Base-by-base conservation (phyloP, 2,797 vertebrate species). In the Enteromius viviparus region DNA sequence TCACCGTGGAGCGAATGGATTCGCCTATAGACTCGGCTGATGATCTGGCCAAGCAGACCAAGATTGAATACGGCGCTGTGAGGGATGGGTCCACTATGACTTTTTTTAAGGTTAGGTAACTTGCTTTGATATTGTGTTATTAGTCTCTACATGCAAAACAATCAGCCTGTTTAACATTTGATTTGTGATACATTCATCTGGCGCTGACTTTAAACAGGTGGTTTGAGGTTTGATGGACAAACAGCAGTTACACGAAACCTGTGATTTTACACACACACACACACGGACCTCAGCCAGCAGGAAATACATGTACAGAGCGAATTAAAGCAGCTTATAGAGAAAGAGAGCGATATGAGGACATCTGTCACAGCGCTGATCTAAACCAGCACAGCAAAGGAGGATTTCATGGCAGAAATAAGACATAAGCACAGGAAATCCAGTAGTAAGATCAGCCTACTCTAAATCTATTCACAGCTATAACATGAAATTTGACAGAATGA, bases 1-100 rank as follows among this genome's bases (percentile, higher is more conserved):
- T 99, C 86, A 99, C 98, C 0, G 98, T 99, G 90, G 98, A 99
- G 91, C 94, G 98, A 87, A 98, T 99, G 98, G 98, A 99, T 87
- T 98, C 97, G 0, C 98, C 98, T 15, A 99, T 99, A 2, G 97
- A 97, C 89, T 98, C 98, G 0, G 97, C 98, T 0, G 98, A 99
- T 14, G 98, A 99, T 90, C 93, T 99, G 88, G 98, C 98, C 90
- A 99, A 98, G 88, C 98, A 99, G 90, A 99, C 98, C 86, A 98
- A 97, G 93, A 99, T 99, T 65, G 98, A 98, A 89, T 99, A 99
- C 0, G 98, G 98, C 0, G 97, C 97, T 2, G 97, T 99, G 37
- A 94, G 96, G 91, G 98, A 99, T 0, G 98, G 98, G 81, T 99
- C 98, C 58, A 99, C 98, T 19, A 98, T 99, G 97, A 98, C 97